These are phyloP conservation scores for Tinamus major DNA, from an alignment of 2,797 vertebrate genomes.

Conservation along the genomic window DNA sequence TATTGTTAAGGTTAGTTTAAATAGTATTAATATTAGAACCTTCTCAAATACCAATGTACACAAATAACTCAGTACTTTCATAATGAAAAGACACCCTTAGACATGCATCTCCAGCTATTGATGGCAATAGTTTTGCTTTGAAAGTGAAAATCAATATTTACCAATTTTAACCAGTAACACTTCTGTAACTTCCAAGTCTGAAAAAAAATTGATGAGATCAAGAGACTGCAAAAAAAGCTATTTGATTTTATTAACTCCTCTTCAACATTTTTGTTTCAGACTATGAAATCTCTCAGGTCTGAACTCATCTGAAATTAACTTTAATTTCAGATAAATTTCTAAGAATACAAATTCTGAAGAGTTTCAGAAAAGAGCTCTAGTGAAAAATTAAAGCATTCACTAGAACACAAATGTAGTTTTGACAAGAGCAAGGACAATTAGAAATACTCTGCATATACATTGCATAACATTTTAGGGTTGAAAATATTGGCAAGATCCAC, in stretches of 20 bases:
- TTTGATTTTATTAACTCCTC: not conserved
- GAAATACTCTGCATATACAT: not conserved
- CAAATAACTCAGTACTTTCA: no score
- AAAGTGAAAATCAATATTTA: no score
- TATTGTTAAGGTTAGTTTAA: no score
- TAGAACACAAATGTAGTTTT: not conserved
- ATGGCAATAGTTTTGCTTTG: no score
- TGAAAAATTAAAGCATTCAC: not conserved
- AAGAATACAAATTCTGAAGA: not conserved
- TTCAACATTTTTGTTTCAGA: not conserved
- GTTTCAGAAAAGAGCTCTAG: not conserved
- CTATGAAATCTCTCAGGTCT: not conserved
- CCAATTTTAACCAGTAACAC: no score
- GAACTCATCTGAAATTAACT: accelerated
- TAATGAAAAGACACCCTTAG: no score
- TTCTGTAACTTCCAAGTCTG: no score
- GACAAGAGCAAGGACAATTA: not conserved
- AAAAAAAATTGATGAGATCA: no score
- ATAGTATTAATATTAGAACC: no score
- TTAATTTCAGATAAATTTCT: not conserved
- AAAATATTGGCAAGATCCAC: not conserved
- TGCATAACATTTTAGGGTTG: not conserved
- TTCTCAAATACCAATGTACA: no score
- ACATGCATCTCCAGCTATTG: no score
- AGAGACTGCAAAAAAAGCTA: no score